Evolutionary conservation across 2,113 vertebrate species (phyloP).

Genomic region (Catharus bicknelli): DNA sequence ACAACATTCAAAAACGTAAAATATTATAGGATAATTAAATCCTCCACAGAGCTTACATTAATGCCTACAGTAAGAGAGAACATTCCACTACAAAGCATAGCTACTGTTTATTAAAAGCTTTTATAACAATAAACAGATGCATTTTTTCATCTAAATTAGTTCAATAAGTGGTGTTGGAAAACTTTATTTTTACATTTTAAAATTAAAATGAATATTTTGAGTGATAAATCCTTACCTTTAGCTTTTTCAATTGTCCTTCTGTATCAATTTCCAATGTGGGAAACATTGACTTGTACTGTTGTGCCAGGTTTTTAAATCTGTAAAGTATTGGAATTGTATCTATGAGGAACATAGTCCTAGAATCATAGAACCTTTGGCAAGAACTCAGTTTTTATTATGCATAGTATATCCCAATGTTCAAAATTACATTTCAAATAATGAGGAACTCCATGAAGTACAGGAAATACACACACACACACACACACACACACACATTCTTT

Average conservation of each 20-base stretch:
- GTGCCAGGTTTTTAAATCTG: slow-evolving; percentile 93
- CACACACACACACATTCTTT: not conserved
- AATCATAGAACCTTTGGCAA: not conserved
- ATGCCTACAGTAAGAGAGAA: not conserved
- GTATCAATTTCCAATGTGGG: slow-evolving; percentile 85
- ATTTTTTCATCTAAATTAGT: not conserved
- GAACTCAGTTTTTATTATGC: not conserved
- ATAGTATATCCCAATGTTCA: not conserved
- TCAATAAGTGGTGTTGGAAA: not conserved
- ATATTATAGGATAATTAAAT: not conserved
- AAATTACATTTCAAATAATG: not conserved
- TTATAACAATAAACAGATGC: not conserved
- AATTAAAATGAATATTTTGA: not conserved
- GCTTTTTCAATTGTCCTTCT: slow-evolving; percentile 89
- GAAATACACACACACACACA: not conserved
- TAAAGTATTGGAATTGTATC: not conserved
- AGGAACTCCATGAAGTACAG: not conserved
- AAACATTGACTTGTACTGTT: slow-evolving; percentile 94
- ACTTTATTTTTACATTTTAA: not conserved
- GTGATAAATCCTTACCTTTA: slow-evolving; percentile 80
- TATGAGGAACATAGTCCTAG: not conserved
- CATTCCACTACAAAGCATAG: not conserved
- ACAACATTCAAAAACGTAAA: not conserved
- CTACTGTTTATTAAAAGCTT: not conserved
- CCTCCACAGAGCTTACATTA: not conserved